A percentile compares a stretch with the other conserved stretches of the same genome.
Evolutionary conservation across 2,797 vertebrate species (phyloP).

Genomic region (Luscinia luscinia): DNA sequence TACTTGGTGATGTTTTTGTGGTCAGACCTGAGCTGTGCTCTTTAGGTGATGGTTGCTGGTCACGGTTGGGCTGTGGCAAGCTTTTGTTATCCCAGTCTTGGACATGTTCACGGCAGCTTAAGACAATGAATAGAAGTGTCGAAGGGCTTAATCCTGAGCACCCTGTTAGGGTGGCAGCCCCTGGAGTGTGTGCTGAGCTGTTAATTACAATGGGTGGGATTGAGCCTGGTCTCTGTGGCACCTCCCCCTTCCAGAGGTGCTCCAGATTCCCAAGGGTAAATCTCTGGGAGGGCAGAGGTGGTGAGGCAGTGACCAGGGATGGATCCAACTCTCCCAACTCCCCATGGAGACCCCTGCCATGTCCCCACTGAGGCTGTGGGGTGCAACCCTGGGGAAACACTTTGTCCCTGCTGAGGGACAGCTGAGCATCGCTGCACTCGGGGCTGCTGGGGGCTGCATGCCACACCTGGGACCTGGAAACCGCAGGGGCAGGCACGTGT

Average conservation of each 20-base stretch:
- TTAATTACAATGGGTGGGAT: neutral
- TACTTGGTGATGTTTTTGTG: neutral
- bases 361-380: accelerated
- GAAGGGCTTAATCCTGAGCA: neutral
- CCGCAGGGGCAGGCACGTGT: accelerated
- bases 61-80: neutral
- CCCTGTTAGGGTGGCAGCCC: neutral
- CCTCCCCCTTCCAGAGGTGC: neutral
- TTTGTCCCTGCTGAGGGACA: neutral
- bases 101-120: neutral
- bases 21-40: neutral
- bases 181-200: neutral
- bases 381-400: neutral
- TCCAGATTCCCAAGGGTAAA: neutral
- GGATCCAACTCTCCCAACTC: neutral
- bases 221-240: neutral
- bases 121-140: neutral
- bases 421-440: accelerated
- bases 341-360: accelerated
- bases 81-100: neutral
- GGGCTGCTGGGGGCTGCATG: accelerated
- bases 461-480: accelerated
- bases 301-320: neutral
- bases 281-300: neutral
- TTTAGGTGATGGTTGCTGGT: neutral